phyloP scores from a whole-genome alignment of 2,113 vertebrate genomes.

The Nibea coibor region DNA sequence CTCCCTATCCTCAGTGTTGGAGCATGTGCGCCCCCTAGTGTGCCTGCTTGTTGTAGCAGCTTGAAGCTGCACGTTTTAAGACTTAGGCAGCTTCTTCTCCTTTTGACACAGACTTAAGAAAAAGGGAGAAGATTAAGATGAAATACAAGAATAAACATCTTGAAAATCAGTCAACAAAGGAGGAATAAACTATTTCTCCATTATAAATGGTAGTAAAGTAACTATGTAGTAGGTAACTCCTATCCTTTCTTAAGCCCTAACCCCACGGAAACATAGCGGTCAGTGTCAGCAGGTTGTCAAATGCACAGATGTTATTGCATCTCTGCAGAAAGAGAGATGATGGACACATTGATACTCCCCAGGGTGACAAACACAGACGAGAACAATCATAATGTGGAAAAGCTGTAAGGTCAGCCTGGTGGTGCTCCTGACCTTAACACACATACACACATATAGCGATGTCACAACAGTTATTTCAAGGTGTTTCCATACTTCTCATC shows the following conservation, averaged over 20 bases:
- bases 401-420: neutral
- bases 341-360: neutral
- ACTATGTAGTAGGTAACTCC: too few relatives aligned
- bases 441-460: neutral
- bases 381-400: neutral
- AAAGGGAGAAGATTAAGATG: neutral
- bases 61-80: neutral
- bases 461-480: neutral
- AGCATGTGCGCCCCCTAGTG: conserved; percentile 74
- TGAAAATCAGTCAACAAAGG: neutral
- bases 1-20: conserved; percentile 34
- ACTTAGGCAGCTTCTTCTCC: neutral
- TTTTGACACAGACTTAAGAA: neutral
- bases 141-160: neutral
- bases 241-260: neutral
- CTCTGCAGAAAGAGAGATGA: conserved; percentile 14
- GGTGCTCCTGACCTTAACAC: neutral
- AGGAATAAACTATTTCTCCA: neutral
- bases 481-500: neutral
- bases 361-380: neutral
- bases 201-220: neutral
- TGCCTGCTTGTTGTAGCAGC: conserved; percentile 14
- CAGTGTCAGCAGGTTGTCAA: neutral
- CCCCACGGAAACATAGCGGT: neutral
- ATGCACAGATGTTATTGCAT: neutral